Percentiles rank a stretch among this genome's conserved stretches.
Conservation (phyloP, 1,140 invertebrate genomes). For the Pinna nobilis region DNA sequence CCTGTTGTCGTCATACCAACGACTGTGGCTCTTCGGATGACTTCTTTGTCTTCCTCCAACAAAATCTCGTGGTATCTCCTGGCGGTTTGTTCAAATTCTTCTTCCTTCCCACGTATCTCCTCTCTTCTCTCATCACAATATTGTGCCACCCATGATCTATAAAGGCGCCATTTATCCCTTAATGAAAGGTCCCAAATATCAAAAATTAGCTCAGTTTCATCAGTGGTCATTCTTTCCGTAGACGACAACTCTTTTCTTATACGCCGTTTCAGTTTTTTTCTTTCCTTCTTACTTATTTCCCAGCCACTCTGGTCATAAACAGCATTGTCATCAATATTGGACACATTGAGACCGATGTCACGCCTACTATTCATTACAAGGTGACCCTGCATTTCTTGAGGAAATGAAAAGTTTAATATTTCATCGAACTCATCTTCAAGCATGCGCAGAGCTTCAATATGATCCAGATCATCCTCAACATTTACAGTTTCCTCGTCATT, state of each 20-base stretch:
- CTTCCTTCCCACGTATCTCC: constrained; percentile 37
- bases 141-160: constrained; percentile 62
- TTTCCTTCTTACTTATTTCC: constrained; percentile 39
- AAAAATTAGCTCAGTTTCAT: constrained; percentile 11
- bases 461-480: constrained; percentile 18
- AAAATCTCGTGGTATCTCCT: constrained; percentile 48
- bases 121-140: constrained; percentile 43
- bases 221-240: constrained; percentile 30
- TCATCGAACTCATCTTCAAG: constrained; percentile 27
- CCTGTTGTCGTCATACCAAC: constrained; percentile 72
- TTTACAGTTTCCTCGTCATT: constrained; percentile 40
- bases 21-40: constrained; percentile 63
- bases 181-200: constrained; percentile 62
- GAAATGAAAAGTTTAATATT: background rate
- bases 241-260: constrained; percentile 37
- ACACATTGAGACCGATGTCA: constrained; percentile 32
- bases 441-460: constrained; percentile 1
- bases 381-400: background rate
- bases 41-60: constrained; percentile 57
- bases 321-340: background rate
- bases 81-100: constrained; percentile 44
- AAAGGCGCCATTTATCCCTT: constrained; percentile 67
- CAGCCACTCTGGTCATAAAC: constrained; percentile 28
- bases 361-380: background rate
- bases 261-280: constrained; percentile 43